Evolutionary conservation across 2,797 vertebrate genomes (phyloP), one percentile per base, ranked within the genome.

Genomic region (Leptoclinus maculatus): DNA sequence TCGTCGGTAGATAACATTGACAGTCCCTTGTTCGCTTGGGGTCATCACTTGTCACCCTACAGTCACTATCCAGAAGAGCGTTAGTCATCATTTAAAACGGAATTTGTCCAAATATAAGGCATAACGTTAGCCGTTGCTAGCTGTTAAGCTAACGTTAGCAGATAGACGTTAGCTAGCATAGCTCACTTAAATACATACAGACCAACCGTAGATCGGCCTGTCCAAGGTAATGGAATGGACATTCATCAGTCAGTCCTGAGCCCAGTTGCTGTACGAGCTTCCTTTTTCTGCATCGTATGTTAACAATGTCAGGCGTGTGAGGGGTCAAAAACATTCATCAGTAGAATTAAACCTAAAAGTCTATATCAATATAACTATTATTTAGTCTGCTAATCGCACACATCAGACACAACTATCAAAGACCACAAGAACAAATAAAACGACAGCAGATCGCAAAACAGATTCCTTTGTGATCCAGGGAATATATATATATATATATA

Each of bases 1-100:
- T 27, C 0, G 1, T 1, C 0, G 4, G 5, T 16, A 8, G 1
- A 8, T 59, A 25, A 23, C 4, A 6, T 3, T 62, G 43, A 7
- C 41, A 78, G 17, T n/a, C 0, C 0, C 11, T 49, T 17, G 4
- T 32, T 60, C 0, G 1, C 2, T 5, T 59, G 6, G 13, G 3
- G 5, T 17, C 1, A 16, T 66, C 10, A 21, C 7, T 7, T 38
- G 58, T 71, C 58, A 64, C 2, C 11, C n/a, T 71, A 0, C 25
- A 3, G 8, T 43, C 21, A 21, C 8, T 9, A 13, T 3, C 3
- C 0, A 23, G 5, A 62, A 29, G 0, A n/a, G 1, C 6, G 5
- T 17, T 4, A 7, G 10, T 41, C 3, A 32, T 23, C 0, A 32
- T 2, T 29, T 8, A 54, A 19, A 62, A 4, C 14, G 4, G 16